Percentiles rank a stretch among this genome's conserved stretches.
Conservation (phyloP, 2,113 vertebrate species). For the Narcine bancroftii region DNA sequence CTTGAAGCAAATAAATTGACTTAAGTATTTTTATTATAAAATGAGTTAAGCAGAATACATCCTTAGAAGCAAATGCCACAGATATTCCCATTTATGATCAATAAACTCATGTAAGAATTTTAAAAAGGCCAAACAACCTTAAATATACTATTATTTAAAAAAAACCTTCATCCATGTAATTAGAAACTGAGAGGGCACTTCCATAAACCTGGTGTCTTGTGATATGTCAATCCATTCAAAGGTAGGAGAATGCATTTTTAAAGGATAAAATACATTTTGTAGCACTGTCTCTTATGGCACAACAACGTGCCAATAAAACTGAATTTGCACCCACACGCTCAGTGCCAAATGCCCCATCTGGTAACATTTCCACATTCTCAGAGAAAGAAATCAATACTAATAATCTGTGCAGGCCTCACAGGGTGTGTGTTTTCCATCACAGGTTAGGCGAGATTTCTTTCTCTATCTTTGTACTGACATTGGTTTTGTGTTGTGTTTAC, state of each 20-base stretch:
- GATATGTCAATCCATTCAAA: not conserved
- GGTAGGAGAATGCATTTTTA: not conserved
- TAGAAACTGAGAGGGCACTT: no score
- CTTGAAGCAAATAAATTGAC: not conserved
- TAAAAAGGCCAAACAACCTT: not conserved
- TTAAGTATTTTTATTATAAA: not conserved
- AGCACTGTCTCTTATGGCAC: not conserved
- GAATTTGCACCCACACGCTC: slow-evolving; percentile 73
- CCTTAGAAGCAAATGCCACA: not conserved
- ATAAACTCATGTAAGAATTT: not conserved
- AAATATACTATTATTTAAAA: not conserved
- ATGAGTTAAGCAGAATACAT: not conserved
- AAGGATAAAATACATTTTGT: not conserved
- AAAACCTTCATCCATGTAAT: not conserved
- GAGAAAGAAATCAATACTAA: slow-evolving; percentile 96
- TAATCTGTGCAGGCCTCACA: slow-evolving; percentile 79
- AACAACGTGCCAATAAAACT: slow-evolving; percentile 45
- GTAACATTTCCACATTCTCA: slow-evolving; percentile 88
- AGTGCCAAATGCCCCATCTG: slow-evolving; percentile 90
- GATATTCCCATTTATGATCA: not conserved
- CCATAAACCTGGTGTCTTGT: not conserved
- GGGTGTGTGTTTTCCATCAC: slow-evolving; percentile 64
- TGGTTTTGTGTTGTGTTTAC: slow-evolving; percentile 53
- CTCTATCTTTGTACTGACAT: slow-evolving; percentile 54
- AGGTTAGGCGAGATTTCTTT: slow-evolving; percentile 54